Base-by-base conservation (phyloP, 2,888 invertebrate genomes). In the Aporophyla lueneburgensis region DNA sequence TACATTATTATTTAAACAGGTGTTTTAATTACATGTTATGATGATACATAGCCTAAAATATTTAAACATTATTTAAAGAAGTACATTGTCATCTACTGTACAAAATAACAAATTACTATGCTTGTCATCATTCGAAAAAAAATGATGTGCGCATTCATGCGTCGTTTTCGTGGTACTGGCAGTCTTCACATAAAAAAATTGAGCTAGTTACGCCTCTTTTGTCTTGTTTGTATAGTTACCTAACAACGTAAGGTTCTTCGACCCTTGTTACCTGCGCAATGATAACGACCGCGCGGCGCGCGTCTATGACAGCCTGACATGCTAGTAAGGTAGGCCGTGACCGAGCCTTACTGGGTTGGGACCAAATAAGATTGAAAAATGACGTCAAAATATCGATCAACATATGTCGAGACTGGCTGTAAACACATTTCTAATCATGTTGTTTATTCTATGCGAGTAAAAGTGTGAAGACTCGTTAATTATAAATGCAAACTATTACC, bases 401-500 rank as follows among this genome's bases (percentile, higher is more conserved):
- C 70, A 19, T 33, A 33, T n/a, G 33, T 12, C 9, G 49, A 65
- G 33, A 46, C 0, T 19, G 14, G 16, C 33, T 71, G 33, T 78
- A 51, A 66, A 21, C 16, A 16, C 24, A 75, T 70, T 61, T 14
- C 16, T 76, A 24, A 49, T 54, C 58, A 61, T 33, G 46, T 70
- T 69, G 33, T 65, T 63, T 63, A 65, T 63, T 51, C 40, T 65
- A 14, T 49, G 27, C 74, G 54, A 75, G 33, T 59, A 61, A 80
- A 75, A 66, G 33, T 51, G 54, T 53, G 63, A 19, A 63, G 12
- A 49, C 33, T 63, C n/a, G 14, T 53, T 69, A 59, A 59, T 59
- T 27, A 6, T 10, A 43, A 61, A 14, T 33, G 65, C n/a, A 27
- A 71, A 54, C 19, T 54, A 74, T 24, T 58, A 43, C 24, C 63